Base-by-base conservation (phyloP, 2,888 invertebrate species). In the Drosophila robusta region DNA sequence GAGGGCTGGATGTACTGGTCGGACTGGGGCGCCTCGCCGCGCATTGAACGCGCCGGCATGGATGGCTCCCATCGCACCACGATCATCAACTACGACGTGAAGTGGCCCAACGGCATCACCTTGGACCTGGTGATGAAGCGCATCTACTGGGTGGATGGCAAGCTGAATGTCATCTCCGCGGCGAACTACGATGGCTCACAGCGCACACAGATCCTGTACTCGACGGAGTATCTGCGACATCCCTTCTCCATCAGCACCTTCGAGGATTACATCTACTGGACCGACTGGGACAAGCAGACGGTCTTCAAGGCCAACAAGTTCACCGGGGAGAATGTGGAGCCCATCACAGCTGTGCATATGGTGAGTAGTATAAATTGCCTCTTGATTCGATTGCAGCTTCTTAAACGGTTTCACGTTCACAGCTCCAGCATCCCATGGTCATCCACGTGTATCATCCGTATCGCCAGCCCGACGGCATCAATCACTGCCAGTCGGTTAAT, bases 1-100 rank as follows among this genome's bases (percentile, higher is more conserved):
- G 97, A 97, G 83, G 98, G 97, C 1, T 98, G 98, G 96, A 97
- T 99, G 96, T 99, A 97, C 93, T 99, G 98, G 98, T 97, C 98
- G 0, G 99, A 99, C 92, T 99, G 99, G 99, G 98, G 99, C 32
- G 95, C 95, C 75, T 95, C 95, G 47, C 97, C 99, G 12, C 96
- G 97, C 91, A 99, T 99, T 87, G 99, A 99, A 92, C 95, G 97
- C 57, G 97, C 98, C 64, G 98, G 98, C 57, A 98, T 99, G 98
- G 98, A 99, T 91, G 99, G 99, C 36, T 95, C 97, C 12, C 96
- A 98, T 91, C 94, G 98, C 45, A 94, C 96, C 91, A 95, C 95
- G 22, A 96, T 99, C 83, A 96, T 98, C 8, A 95, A 95, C 16
- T 96, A 95, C 79, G 96, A 97, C 90, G 96, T 99, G 58, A 96